A percentile compares a stretch with the other conserved stretches of the same genome.
Evolutionary conservation across 1,140 invertebrate genomes (phyloP).

Genomic region (Macrotrachela quadricornifera): DNA sequence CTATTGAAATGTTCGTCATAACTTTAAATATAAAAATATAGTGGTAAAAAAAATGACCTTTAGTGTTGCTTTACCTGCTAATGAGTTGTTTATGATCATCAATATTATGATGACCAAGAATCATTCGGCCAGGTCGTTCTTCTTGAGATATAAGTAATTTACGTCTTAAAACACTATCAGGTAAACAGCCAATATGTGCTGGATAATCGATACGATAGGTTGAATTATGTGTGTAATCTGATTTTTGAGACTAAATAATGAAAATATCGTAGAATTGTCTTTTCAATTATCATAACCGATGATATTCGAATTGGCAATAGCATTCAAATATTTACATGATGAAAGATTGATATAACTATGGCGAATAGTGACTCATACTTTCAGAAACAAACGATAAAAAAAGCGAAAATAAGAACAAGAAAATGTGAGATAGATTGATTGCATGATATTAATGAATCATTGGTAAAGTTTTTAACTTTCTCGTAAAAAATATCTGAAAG

Average conservation of each 20-base stretch:
- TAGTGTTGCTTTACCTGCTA: not conserved
- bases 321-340: too few relatives aligned
- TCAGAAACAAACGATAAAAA: too few relatives aligned
- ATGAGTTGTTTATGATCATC: conserved; percentile 3
- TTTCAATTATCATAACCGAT: too few relatives aligned
- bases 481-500: too few relatives aligned
- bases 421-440: too few relatives aligned
- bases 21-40: not conserved
- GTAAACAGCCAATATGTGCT: not conserved
- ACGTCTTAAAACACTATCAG: conserved; percentile 1
- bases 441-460: too few relatives aligned
- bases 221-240: not conserved
- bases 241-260: not conserved
- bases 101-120: conserved; percentile 4
- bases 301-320: too few relatives aligned
- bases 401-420: too few relatives aligned
- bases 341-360: too few relatives aligned
- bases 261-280: not conserved
- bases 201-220: conserved; percentile 3
- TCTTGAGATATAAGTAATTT: not conserved
- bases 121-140: not conserved
- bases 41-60: not conserved
- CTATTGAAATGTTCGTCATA: conserved; percentile 6
- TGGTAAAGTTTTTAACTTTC: too few relatives aligned
- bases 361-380: too few relatives aligned